Evolutionary conservation across 2,113 vertebrate species (phyloP).

Genomic region (Tylochromis polylepis): DNA sequence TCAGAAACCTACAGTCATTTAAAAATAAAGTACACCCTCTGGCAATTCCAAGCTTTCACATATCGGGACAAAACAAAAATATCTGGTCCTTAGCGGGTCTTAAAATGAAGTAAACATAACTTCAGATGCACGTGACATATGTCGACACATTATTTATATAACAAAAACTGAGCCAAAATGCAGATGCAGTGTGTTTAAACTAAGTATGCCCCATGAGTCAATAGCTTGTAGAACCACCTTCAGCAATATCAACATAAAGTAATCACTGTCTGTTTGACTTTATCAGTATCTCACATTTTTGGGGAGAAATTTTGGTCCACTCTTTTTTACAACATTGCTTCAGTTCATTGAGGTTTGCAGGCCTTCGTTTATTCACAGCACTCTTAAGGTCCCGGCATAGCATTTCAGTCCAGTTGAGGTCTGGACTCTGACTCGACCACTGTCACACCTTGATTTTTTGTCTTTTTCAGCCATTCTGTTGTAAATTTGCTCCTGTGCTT

Average conservation of each 20-base stretch:
- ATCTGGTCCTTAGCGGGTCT: background rate
- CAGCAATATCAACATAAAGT: background rate
- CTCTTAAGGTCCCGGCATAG: background rate
- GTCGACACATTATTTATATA: background rate
- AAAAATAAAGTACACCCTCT: background rate
- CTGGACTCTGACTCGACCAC: background rate
- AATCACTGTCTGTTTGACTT: background rate
- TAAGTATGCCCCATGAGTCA: background rate
- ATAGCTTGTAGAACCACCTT: background rate
- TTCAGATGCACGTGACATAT: rapidly evolving
- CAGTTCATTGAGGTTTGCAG: background rate
- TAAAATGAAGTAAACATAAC: background rate
- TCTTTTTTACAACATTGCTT: background rate
- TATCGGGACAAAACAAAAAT: background rate
- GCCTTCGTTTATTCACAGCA: background rate
- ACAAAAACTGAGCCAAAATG: background rate
- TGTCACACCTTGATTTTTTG: background rate
- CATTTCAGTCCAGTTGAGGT: background rate
- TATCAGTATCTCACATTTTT: background rate
- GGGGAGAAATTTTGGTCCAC: background rate
- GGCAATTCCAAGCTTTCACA: background rate
- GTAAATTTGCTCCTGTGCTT: background rate
- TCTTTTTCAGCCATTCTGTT: background rate
- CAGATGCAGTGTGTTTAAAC: background rate
- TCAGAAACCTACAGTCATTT: background rate